These are phyloP conservation scores for Epizoanthus ramosus DNA, from an alignment of 92 coral and sea anemone genomes.

Conservation along the genomic window DNA sequence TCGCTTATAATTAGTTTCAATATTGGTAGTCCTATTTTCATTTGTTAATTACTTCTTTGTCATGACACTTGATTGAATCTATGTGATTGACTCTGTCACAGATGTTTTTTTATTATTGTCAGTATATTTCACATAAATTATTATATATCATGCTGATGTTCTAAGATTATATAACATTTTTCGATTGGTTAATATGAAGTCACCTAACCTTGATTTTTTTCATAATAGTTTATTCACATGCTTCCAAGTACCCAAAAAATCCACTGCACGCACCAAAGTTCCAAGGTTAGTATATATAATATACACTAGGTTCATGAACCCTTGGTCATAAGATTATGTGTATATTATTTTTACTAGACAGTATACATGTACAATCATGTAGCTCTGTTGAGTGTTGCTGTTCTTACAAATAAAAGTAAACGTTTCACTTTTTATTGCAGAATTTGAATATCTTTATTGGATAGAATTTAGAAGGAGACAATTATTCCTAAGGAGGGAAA, in stretches of 20 bases:
- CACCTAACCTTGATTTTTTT: not conserved
- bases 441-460: conserved; percentile 95
- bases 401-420: not conserved
- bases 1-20: no score
- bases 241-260: conserved; percentile 82
- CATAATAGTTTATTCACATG: conserved; percentile 86
- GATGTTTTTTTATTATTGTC: no score
- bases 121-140: no score
- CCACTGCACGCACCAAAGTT: conserved; percentile 82
- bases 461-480: conserved; percentile 90
- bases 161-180: not conserved
- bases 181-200: not conserved
- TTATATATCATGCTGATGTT: no score
- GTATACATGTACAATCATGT: no score
- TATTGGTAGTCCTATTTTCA: no score
- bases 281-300: conserved; percentile 60
- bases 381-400: not conserved
- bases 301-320: no score
- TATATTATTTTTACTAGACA: no score
- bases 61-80: no score
- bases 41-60: no score
- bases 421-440: conserved; percentile 44
- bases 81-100: no score
- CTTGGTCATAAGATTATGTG: no score
- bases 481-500: conserved; percentile 71